Percentiles rank a stretch among this genome's conserved stretches.
These are phyloP conservation scores for Prunella fulvescens DNA, from an alignment of 2,113 vertebrate genomes.

Conservation along the genomic window DNA sequence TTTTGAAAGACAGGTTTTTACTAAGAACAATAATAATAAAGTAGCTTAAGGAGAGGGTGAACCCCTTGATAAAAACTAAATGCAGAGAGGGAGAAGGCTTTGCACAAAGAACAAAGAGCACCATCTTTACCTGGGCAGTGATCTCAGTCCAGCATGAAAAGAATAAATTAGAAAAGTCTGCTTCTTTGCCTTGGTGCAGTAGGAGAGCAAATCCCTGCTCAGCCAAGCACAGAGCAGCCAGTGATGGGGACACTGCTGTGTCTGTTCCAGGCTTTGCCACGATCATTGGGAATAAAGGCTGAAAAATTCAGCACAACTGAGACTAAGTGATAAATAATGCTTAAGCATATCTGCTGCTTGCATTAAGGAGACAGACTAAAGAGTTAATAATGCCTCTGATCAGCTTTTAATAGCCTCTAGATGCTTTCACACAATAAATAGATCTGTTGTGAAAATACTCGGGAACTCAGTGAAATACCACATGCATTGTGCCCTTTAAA, in stretches of 20 bases:
- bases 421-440: constrained; percentile 49
- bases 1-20: not conserved
- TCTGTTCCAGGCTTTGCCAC: not conserved
- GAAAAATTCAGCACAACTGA: constrained; percentile 9
- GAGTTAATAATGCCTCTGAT: constrained; percentile 49
- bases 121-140: not conserved
- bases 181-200: not conserved
- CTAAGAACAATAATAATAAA: not conserved
- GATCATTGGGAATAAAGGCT: not conserved
- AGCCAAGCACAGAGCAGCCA: not conserved
- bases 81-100: not conserved
- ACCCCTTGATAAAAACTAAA: not conserved
- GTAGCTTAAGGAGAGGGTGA: not conserved
- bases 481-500: constrained; percentile 31
- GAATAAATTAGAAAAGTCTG: not conserved
- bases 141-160: not conserved
- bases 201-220: not conserved
- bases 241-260: not conserved
- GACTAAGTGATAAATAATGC: constrained; percentile 16
- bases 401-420: constrained; percentile 44
- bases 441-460: constrained; percentile 57
- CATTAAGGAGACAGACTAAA: constrained; percentile 20
- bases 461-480: constrained; percentile 18
- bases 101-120: not conserved
- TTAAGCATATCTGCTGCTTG: not conserved